phyloP scores from a whole-genome alignment of 2,113 vertebrate genomes.

The Aptenodytes forsteri region DNA sequence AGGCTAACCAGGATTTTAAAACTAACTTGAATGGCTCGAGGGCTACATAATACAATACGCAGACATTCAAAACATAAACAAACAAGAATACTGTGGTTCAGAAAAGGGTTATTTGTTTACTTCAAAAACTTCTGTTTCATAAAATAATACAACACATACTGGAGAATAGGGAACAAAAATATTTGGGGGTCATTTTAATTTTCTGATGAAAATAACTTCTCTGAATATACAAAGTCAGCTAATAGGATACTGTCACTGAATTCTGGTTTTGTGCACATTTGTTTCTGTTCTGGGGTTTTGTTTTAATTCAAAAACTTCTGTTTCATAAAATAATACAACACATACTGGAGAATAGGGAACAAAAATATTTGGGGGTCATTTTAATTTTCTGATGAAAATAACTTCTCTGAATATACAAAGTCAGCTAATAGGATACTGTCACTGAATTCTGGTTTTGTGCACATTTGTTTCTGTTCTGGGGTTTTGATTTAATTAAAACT shows the following conservation, averaged over 20 bases:
- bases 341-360: background rate
- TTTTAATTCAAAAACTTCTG: constrained; percentile 31
- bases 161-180: background rate
- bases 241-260: background rate
- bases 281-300: background rate
- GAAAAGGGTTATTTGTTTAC: background rate
- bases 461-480: background rate
- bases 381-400: background rate
- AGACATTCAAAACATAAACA: background rate
- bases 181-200: background rate
- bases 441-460: background rate
- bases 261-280: background rate
- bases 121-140: background rate
- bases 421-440: background rate
- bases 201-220: background rate
- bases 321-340: background rate
- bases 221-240: background rate
- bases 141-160: background rate
- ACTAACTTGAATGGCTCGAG: background rate
- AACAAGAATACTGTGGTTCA: background rate
- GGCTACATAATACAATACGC: background rate
- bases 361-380: background rate
- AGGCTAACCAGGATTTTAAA: background rate
- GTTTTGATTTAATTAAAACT: constrained; percentile 38
- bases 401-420: background rate